Conservation (phyloP, 2,113 vertebrate species). For the Catagonus wagneri region DNA sequence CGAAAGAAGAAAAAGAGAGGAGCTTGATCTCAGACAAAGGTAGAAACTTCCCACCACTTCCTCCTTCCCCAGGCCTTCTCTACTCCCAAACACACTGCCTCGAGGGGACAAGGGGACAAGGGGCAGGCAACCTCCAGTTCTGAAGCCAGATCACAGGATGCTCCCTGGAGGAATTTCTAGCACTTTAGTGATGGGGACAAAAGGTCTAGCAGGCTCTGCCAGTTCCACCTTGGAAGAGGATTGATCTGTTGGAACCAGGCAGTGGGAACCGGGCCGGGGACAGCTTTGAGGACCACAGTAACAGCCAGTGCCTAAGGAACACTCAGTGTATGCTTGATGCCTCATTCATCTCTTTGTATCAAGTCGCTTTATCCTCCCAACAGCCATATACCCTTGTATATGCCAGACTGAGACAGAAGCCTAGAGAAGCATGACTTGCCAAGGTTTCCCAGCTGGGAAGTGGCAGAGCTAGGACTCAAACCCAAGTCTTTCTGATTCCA, state of each 20-base stretch:
- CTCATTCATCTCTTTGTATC: not conserved
- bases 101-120: not conserved
- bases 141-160: not conserved
- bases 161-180: not conserved
- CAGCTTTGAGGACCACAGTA: not conserved
- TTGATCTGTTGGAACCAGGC: not conserved
- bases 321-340: too few relatives aligned
- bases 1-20: conserved; percentile 15
- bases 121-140: not conserved
- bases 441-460: not conserved
- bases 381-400: not conserved
- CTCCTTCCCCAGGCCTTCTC: not conserved
- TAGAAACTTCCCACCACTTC: not conserved
- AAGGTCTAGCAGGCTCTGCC: not conserved
- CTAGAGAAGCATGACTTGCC: not conserved
- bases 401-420: conserved; percentile 6
- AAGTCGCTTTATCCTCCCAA: not conserved
- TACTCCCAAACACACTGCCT: not conserved
- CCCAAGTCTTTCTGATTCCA: conserved; percentile 8
- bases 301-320: not conserved
- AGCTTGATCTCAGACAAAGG: not conserved
- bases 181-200: not conserved
- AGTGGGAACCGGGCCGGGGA: not conserved
- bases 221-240: not conserved
- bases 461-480: not conserved